Evolutionary conservation across 2,797 vertebrate genomes (phyloP), one percentile per base, ranked within the genome.

Genomic region (Etheostoma perlongum): DNA sequence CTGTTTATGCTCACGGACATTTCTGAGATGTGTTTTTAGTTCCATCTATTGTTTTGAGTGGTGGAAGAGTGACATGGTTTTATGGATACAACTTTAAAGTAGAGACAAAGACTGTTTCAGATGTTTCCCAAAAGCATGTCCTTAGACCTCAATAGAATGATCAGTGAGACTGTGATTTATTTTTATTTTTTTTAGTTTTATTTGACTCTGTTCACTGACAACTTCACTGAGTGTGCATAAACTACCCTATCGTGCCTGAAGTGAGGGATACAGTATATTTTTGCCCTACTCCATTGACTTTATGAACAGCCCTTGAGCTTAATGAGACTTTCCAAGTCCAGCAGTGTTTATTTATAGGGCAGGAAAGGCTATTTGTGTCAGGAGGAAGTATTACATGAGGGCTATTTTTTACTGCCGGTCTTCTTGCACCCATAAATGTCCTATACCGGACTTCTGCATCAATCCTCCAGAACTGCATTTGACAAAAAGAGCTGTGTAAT

Each of bases 281-380:
- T 58, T 81, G 40, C 51, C 48, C 60, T 60, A 59, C 83, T 84
- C 82, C 16, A 15, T 70, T 65, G 74, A 81, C 80, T 88, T 88
- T 79, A 79, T 82, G 77, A 86, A 72, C 67, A 65, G 71, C 54
- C 53, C 52, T 82, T 5, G 1, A 78, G 64, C 42, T 33, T 86
- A 88, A 91, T 83, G 81, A 85, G 67, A 33, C 72, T 82, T 88
- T 92, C 90, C 88, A 91, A 88, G 77, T 84, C 76, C 70, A 86
- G 58, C 78, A 36, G 65, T 86, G 80, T 88, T 89, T 94, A 94
- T 95, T 93, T 91, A 90, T 93, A 93, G 92, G 70, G 68, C 81
- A 89, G 86, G 89, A 91, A 92, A 90, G 82, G 77, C 90, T 93
- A 94, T 94, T 94, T 91, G 77, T 91, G 85, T 91, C 67, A 70